phyloP scores from a whole-genome alignment of 35 echinoderm and acorn worm species.

The Heliocidaris erythrogramma region DNA sequence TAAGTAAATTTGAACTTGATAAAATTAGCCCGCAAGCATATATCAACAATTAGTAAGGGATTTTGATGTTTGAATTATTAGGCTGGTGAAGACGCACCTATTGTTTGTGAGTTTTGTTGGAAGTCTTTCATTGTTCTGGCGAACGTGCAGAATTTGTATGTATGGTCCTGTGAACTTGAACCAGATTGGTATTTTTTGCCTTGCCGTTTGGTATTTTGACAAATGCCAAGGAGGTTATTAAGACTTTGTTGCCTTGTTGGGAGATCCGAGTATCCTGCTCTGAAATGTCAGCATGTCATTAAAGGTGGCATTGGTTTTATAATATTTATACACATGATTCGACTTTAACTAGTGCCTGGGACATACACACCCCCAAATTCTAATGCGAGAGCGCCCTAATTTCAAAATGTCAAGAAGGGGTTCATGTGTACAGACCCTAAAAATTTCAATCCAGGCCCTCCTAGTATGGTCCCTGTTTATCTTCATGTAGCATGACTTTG shows the following conservation, averaged over 20 bases:
- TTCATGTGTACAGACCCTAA: too few relatives aligned
- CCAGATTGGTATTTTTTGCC: neutral
- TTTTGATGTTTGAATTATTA: too few relatives aligned
- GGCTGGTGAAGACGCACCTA: neutral
- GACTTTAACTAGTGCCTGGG: too few relatives aligned
- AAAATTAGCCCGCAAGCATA: too few relatives aligned
- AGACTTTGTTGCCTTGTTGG: neutral
- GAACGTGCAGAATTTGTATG: neutral
- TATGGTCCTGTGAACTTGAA: neutral
- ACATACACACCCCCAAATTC: too few relatives aligned
- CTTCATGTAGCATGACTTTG: too few relatives aligned
- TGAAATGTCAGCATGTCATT: neutral
- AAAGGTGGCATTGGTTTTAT: neutral
- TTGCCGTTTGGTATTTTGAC: neutral
- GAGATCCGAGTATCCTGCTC: neutral
- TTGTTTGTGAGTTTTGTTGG: neutral
- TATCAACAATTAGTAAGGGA: too few relatives aligned
- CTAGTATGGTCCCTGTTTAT: too few relatives aligned
- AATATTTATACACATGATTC: too few relatives aligned
- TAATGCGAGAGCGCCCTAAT: too few relatives aligned
- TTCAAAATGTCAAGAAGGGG: too few relatives aligned
- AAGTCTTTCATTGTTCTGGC: neutral
- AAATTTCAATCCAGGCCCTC: too few relatives aligned
- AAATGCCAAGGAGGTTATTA: constrained; percentile 17
- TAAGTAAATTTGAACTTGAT: neutral